Conservation (phyloP, 2,113 vertebrate genomes). For the Callocephalon fimbriatum region DNA sequence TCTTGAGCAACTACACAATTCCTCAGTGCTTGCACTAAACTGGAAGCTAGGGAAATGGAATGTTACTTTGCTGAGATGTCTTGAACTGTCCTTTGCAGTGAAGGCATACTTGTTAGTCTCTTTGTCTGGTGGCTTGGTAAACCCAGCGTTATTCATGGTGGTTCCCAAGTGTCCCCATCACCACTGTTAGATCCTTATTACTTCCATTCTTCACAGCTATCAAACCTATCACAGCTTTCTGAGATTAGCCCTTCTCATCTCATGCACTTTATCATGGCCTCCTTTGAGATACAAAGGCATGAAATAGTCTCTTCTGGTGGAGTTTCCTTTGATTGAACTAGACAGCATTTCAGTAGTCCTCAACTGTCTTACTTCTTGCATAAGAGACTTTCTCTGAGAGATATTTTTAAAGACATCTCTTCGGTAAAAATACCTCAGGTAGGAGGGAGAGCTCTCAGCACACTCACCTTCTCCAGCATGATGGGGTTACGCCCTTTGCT, state of each 20-base stretch:
- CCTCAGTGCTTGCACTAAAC: too few relatives aligned
- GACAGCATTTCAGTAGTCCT: neutral
- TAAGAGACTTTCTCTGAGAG: slow-evolving; percentile 28
- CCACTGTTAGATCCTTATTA: neutral
- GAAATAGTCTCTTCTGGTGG: neutral
- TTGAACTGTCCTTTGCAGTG: neutral
- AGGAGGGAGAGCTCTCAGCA: slow-evolving; percentile 24
- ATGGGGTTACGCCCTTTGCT: slow-evolving; percentile 14
- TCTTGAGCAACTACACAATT: too few relatives aligned
- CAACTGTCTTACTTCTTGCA: slow-evolving; percentile 28
- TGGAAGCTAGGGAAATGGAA: too few relatives aligned
- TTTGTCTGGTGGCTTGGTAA: neutral
- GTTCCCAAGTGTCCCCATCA: neutral
- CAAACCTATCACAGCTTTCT: neutral
- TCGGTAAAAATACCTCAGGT: slow-evolving; percentile 54
- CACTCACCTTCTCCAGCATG: neutral
- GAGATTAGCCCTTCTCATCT: neutral
- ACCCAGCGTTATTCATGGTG: rapidly evolving
- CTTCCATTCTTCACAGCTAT: neutral
- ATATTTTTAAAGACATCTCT: slow-evolving; percentile 42
- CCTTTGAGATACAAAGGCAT: neutral
- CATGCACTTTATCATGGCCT: neutral
- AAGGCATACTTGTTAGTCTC: neutral
- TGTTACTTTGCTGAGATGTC: neutral
- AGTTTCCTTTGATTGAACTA: neutral